phyloP scores from a whole-genome alignment of 2,797 vertebrate genomes.

The Meda fulgida region DNA sequence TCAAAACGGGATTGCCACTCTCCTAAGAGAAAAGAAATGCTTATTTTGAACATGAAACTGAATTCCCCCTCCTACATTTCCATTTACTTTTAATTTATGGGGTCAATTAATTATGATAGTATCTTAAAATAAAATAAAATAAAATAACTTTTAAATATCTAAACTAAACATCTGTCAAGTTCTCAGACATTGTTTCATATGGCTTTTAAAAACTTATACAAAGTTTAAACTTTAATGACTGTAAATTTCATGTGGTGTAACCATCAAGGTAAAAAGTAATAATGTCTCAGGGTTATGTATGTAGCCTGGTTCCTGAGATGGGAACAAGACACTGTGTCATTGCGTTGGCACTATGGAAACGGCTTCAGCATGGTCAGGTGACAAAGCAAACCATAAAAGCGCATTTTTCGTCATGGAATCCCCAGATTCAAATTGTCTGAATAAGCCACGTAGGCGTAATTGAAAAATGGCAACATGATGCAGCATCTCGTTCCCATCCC shows the following conservation, averaged over 20 bases:
- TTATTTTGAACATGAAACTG: neutral
- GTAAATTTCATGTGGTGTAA: neutral
- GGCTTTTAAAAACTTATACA: neutral
- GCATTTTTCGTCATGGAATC: neutral
- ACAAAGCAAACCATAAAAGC: neutral
- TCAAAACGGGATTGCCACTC: constrained; percentile 90
- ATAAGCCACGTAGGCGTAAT: neutral
- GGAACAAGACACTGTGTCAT: neutral
- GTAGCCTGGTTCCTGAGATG: neutral
- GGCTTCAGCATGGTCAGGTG: neutral
- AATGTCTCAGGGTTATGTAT: neutral
- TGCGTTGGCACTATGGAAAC: neutral
- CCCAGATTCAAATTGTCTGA: neutral
- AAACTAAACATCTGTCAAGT: neutral
- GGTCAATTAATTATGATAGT: neutral
- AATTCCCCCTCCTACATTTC: neutral
- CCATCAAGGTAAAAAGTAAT: neutral
- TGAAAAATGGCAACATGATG: neutral
- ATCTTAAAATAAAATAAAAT: neutral
- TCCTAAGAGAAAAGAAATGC: constrained; percentile 70
- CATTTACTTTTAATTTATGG: neutral
- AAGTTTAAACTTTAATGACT: neutral
- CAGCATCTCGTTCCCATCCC: neutral
- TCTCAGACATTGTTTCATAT: neutral
- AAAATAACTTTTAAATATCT: neutral